phyloP scores from a whole-genome alignment of 2,888 invertebrate genomes.

The Pimpla rufipes region DNA sequence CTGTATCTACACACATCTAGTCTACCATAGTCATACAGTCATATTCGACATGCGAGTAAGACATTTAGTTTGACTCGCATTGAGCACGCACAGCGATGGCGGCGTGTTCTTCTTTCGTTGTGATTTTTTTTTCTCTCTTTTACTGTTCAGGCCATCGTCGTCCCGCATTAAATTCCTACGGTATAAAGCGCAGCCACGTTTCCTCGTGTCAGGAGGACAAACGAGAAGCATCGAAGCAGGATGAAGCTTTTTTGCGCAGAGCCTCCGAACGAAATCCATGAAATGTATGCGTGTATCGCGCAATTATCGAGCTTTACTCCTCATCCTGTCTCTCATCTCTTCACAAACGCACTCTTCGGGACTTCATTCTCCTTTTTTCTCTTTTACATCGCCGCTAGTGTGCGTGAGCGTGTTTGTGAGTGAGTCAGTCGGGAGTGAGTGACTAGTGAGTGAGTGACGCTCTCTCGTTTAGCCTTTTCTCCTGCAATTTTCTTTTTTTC shows the following conservation, averaged over 20 bases:
- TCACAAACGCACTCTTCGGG: slow-evolving; percentile 58
- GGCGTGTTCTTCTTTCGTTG: slow-evolving; percentile 23
- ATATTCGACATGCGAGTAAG: slow-evolving; percentile 59
- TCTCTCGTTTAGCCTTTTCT: slow-evolving; percentile 46
- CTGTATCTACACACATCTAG: slow-evolving; percentile 28
- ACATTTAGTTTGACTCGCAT: slow-evolving; percentile 50
- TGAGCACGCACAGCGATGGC: slow-evolving; percentile 7
- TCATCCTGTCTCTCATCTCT: slow-evolving; percentile 55
- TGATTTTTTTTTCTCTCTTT: slow-evolving; percentile 22
- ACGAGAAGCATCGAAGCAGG: slow-evolving; percentile 28
- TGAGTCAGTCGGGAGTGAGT: slow-evolving; percentile 45
- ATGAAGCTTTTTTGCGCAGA: slow-evolving; percentile 31
- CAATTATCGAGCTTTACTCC: slow-evolving; percentile 51
- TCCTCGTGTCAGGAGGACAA: slow-evolving; percentile 17
- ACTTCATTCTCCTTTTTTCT: slow-evolving; percentile 48
- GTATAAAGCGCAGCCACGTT: not conserved
- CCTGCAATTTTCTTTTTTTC: slow-evolving; percentile 33
- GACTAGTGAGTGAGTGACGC: slow-evolving; percentile 59
- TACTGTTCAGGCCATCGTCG: slow-evolving; percentile 22
- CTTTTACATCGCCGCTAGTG: slow-evolving; percentile 36
- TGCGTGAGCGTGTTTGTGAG: slow-evolving; percentile 45
- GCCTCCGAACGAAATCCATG: slow-evolving; percentile 15
- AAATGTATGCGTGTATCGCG: slow-evolving; percentile 21
- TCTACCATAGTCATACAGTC: slow-evolving; percentile 19
- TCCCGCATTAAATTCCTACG: slow-evolving; percentile 17